Evolutionary conservation across 2,888 invertebrate genomes (phyloP).

Genomic region (Adineta ricciae): DNA sequence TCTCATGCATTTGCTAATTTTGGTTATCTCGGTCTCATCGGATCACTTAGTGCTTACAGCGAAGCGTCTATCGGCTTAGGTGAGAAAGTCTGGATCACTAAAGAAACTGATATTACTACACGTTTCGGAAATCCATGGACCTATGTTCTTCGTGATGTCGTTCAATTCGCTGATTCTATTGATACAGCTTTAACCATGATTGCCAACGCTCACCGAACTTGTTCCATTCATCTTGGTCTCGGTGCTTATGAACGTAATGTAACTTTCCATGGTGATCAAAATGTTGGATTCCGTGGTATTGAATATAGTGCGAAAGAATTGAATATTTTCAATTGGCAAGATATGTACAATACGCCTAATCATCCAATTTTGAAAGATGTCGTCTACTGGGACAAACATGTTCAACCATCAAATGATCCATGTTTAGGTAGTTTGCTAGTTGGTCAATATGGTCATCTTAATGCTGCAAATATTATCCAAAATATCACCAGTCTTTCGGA

Average conservation of each 20-base stretch:
- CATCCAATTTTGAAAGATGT: neutral
- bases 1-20: neutral
- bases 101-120: neutral
- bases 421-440: neutral
- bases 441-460: neutral
- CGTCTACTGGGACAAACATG: neutral
- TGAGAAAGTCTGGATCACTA: neutral
- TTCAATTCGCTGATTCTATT: neutral
- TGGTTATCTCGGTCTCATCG: neutral
- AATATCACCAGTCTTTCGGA: neutral
- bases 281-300: neutral
- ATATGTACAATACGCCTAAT: neutral
- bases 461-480: neutral
- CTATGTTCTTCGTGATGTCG: neutral
- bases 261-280: neutral
- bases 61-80: neutral
- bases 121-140: neutral
- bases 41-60: neutral
- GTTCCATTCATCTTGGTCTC: neutral
- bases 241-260: neutral
- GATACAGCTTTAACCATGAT: neutral
- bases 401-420: neutral
- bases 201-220: neutral
- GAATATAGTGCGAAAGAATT: neutral
- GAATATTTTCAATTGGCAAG: neutral